phyloP scores from a whole-genome alignment of 2,113 vertebrate genomes.

The Poecile atricapillus region DNA sequence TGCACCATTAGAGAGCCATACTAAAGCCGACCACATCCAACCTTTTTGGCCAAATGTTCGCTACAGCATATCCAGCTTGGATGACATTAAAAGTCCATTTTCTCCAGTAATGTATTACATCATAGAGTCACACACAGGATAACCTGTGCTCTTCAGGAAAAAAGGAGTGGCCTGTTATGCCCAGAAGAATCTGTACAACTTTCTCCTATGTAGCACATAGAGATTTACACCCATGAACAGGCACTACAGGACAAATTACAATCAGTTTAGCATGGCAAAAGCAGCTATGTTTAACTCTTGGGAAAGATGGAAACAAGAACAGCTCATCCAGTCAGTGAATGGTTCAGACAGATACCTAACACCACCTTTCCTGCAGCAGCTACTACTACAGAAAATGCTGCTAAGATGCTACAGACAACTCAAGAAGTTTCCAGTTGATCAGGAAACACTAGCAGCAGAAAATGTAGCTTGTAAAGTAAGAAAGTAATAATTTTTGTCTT shows the following conservation, averaged over 20 bases:
- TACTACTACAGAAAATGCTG: not conserved
- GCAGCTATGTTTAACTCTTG: not conserved
- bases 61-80: not conserved
- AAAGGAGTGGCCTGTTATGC: not conserved
- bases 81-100: not conserved
- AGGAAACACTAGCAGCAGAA: not conserved
- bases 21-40: not conserved
- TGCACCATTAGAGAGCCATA: not conserved
- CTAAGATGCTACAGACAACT: not conserved
- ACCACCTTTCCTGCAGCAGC: not conserved
- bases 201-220: not conserved
- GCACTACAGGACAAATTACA: not conserved
- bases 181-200: not conserved
- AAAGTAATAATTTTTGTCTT: not conserved
- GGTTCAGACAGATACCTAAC: not conserved
- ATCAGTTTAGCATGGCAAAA: not conserved
- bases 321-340: not conserved
- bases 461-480: not conserved
- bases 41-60: not conserved
- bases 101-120: not conserved
- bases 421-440: not conserved
- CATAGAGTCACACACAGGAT: not conserved
- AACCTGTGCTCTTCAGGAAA: not conserved
- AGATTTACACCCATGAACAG: not conserved
- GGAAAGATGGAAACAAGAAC: not conserved